phyloP scores from a whole-genome alignment of 2,888 invertebrate species.

The Netelia virgata region DNA sequence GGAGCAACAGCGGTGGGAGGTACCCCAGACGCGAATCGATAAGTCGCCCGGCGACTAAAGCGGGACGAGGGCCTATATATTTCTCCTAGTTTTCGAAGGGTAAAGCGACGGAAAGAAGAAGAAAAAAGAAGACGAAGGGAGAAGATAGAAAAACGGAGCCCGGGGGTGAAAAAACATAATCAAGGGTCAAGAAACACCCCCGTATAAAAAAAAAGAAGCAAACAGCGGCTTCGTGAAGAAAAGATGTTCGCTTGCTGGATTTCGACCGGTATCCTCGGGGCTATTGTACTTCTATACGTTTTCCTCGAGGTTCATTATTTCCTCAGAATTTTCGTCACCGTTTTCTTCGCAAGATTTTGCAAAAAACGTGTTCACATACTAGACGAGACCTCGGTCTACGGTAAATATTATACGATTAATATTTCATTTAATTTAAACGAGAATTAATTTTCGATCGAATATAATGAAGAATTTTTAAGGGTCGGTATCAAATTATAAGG shows the following conservation, averaged over 20 bases:
- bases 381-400: constrained; percentile 89
- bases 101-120: constrained; percentile 7
- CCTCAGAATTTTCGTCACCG: constrained; percentile 89
- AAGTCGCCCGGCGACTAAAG: constrained; percentile 62
- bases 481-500: not conserved
- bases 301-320: constrained; percentile 91
- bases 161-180: constrained; percentile 8
- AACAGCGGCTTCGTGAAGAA: constrained; percentile 28
- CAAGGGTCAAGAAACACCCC: not conserved
- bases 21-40: constrained; percentile 68
- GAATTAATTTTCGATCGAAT: not conserved
- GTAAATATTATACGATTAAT: constrained; percentile 85
- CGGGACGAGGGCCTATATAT: constrained; percentile 40
- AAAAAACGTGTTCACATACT: constrained; percentile 88
- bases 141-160: constrained; percentile 4
- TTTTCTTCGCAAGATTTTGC: constrained; percentile 88
- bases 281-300: constrained; percentile 87
- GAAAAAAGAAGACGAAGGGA: constrained; percentile 12
- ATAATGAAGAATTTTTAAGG: not conserved
- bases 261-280: constrained; percentile 82
- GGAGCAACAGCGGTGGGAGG: constrained; percentile 56
- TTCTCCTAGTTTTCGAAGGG: constrained; percentile 44
- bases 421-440: constrained; percentile 3
- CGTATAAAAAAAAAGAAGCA: constrained; percentile 9
- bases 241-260: constrained; percentile 83